Percentiles rank a stretch among this genome's conserved stretches.
Conservation (phyloP, 2,888 invertebrate species). For the Acleris literana region DNA sequence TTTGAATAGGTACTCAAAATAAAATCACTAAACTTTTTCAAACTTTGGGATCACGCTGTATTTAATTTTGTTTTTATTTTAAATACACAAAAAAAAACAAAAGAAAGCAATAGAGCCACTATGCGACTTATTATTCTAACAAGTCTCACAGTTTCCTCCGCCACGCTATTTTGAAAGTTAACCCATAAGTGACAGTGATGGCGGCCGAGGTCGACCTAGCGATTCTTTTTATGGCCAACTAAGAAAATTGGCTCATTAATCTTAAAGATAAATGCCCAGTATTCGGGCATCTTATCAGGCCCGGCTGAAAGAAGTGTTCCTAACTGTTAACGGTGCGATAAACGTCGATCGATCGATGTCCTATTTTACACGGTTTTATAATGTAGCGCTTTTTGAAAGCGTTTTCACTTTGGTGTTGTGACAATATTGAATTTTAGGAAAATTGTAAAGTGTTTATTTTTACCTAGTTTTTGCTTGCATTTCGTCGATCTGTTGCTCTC, state of each 20-base stretch:
- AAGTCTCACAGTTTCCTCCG: conserved; percentile 42
- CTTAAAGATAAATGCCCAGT: conserved; percentile 82
- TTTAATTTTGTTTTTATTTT: background rate
- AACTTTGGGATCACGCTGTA: background rate
- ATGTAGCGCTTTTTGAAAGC: conserved; percentile 1
- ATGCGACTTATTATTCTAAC: conserved; percentile 21
- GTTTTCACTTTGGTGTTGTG: background rate
- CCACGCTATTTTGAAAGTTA: conserved; percentile 62
- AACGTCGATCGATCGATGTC: conserved; percentile 47
- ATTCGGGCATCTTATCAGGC: conserved; percentile 81
- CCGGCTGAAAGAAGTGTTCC: conserved; percentile 72
- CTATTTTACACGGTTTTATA: conserved; percentile 29
- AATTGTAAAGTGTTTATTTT: too few relatives aligned
- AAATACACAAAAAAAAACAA: background rate
- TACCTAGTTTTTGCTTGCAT: too few relatives aligned
- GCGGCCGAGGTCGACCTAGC: conserved; percentile 71
- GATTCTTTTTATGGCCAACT: conserved; percentile 83
- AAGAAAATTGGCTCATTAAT: conserved; percentile 84
- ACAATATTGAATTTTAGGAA: background rate
- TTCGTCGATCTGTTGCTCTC: too few relatives aligned
- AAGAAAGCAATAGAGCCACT: conserved; percentile 1
- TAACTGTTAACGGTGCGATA: conserved; percentile 52
- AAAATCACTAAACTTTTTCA: background rate
- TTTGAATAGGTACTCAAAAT: too few relatives aligned
- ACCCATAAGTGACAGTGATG: conserved; percentile 66